A percentile compares a stretch with the other conserved stretches of the same genome.
phyloP scores from a whole-genome alignment of 2,888 invertebrate species.

The Phoronis australis region DNA sequence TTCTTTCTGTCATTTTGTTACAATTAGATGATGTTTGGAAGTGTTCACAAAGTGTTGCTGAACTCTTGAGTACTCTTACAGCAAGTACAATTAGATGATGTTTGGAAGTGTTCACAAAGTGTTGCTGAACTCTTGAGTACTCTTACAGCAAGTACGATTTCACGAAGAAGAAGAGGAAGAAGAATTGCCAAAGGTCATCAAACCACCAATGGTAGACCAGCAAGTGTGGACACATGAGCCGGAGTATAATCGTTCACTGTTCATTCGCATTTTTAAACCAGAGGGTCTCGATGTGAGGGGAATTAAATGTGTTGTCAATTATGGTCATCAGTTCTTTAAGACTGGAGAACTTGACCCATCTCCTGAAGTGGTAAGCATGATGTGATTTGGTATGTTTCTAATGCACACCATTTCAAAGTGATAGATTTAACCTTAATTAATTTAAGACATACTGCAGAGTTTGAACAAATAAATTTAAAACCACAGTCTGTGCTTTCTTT shows the following conservation, averaged over 20 bases:
- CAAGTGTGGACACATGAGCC: constrained; percentile 37
- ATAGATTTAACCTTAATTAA: not conserved
- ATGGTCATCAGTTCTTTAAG: constrained; percentile 35
- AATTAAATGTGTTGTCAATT: constrained; percentile 38
- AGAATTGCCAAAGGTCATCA: constrained; percentile 10
- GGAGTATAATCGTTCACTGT: constrained; percentile 39
- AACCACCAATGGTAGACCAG: constrained; percentile 29
- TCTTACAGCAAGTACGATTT: constrained; percentile 33
- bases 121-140: too few relatives aligned
- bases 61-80: constrained; percentile 15
- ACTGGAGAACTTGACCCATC: constrained; percentile 32
- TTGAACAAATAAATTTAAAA: not conserved
- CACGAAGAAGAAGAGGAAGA: constrained; percentile 16
- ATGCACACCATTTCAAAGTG: not conserved
- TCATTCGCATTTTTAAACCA: constrained; percentile 38
- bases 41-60: too few relatives aligned
- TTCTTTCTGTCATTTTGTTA: too few relatives aligned
- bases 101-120: too few relatives aligned
- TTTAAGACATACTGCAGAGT: constrained; percentile 1
- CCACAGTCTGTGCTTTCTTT: too few relatives aligned
- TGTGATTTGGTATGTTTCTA: not conserved
- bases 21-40: too few relatives aligned
- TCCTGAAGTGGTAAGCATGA: not conserved
- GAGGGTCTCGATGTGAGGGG: constrained; percentile 31
- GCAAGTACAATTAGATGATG: too few relatives aligned